Conservation (phyloP, 2,113 vertebrate species). For the Jaculus jaculus region DNA sequence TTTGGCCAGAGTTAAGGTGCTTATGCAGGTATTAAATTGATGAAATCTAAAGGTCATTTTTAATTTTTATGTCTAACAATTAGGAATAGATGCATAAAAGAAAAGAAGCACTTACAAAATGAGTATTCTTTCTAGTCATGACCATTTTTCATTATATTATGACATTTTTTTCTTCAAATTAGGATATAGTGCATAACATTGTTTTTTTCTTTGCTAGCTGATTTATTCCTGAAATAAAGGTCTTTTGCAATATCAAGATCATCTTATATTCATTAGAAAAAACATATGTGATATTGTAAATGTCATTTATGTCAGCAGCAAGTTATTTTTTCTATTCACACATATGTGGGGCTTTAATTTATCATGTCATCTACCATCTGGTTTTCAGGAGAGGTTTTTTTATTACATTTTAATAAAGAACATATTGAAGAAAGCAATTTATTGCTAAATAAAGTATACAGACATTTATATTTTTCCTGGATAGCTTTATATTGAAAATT, state of each 20-base stretch:
- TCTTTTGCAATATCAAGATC: slow-evolving; percentile 69
- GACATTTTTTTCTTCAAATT: slow-evolving; percentile 41
- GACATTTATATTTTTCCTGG: slow-evolving; percentile 33
- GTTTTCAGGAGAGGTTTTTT: slow-evolving; percentile 62
- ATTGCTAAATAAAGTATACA: slow-evolving; percentile 30
- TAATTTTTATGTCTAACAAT: not conserved
- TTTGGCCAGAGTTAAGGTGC: not conserved
- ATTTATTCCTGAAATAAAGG: slow-evolving; percentile 61
- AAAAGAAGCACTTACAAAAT: not conserved
- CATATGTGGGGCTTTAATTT: slow-evolving; percentile 74
- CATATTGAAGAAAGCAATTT: slow-evolving; percentile 62
- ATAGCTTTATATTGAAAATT: slow-evolving; percentile 30
- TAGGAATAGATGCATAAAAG: not conserved
- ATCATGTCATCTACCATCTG: slow-evolving; percentile 78
- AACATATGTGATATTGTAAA: slow-evolving; percentile 75
- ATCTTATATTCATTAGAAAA: slow-evolving; percentile 74
- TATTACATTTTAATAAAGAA: slow-evolving; percentile 76
- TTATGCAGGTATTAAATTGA: slow-evolving; percentile 3
- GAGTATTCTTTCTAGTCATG: slow-evolving; percentile 14
- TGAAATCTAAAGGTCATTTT: not conserved
- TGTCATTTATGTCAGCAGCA: slow-evolving; percentile 76
- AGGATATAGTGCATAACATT: not conserved
- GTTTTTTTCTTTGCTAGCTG: slow-evolving; percentile 13
- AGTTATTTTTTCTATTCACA: slow-evolving; percentile 68
- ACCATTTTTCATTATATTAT: slow-evolving; percentile 38